Base-by-base conservation (phyloP, 2,888 invertebrate species). In the Tetanocera ferruginea region DNA sequence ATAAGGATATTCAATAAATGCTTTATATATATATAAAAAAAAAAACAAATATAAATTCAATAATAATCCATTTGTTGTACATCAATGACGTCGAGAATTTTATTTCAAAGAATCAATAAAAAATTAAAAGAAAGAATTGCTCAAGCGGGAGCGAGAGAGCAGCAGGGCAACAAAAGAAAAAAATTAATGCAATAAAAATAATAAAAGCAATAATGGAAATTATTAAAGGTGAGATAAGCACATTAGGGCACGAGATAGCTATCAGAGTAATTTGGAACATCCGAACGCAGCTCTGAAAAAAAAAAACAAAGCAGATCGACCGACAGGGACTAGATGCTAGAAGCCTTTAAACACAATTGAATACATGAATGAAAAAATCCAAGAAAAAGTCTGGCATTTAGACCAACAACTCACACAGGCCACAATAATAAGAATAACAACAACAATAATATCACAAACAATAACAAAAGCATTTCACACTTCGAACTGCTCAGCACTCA, bases 141-240 rank as follows among this genome's bases (percentile, higher is more conserved):
- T 19, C 9, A 23, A 55, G 23, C 19, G 19, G 19, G 19, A 23
- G 19, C 9, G 19, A 28, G 57, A 60, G n/a, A n/a, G n/a, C n/a
- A n/a, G 3, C 25, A 60, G 23, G 14, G 28, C 3, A 60, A 28
- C 57, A 28, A 19, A 67, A 19, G 19, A 23, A 23, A 8, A 43
- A 43, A 43, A 28, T 25, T 28, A 60, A 60, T 60, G 57, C 25
- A 60, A 5, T 60, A 28, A 60, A 43, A 60, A 60, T 14, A 60
- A 60, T 60, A 25, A 60, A 25, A 60, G 57, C 57, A 19, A 60
- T 60, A 60, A 19, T 25, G 14, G 14, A 25, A 60, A 60, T 60
- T 28, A 67, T 23, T 19, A 67, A 67, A 67, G 67, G 67, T 67
- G 31, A 51, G 52, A 55, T 51, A 71, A 71, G 51, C 31, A 51